phyloP scores from a whole-genome alignment of 1,140 invertebrate genomes.

The Arion vulgaris region DNA sequence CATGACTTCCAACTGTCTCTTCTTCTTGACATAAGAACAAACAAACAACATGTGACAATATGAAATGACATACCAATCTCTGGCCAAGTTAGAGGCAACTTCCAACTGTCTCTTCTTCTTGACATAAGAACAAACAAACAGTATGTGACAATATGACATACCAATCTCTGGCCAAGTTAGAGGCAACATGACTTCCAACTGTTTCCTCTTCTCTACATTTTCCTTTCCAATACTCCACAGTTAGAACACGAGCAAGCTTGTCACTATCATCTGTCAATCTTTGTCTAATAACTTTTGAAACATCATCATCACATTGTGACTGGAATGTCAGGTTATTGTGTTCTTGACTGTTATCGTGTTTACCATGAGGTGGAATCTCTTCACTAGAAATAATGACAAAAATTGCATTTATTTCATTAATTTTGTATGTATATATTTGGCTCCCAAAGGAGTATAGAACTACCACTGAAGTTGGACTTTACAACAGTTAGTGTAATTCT shows the following conservation, averaged over 20 bases:
- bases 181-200: conserved; percentile 42
- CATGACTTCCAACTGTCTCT: too few species aligned
- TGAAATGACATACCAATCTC: too few species aligned
- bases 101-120: too few species aligned
- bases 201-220: conserved; percentile 37
- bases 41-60: too few species aligned
- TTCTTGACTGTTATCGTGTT: not conserved
- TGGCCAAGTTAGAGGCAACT: too few species aligned
- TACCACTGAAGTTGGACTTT: too few species aligned
- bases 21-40: too few species aligned
- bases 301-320: not conserved
- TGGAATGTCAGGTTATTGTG: not conserved
- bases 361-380: not conserved
- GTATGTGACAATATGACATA: conserved; percentile 27
- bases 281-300: not conserved
- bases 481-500: too few species aligned
- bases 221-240: conserved; percentile 60
- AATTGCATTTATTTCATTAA: too few species aligned
- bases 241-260: conserved; percentile 53
- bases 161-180: conserved; percentile 55
- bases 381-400: not conserved
- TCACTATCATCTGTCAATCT: conserved; percentile 39
- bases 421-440: too few species aligned
- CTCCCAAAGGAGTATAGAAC: too few species aligned
- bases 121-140: too few species aligned